Evolutionary conservation across 2,797 vertebrate species (phyloP).

Genomic region (Hapalemur alaotrensis): DNA sequence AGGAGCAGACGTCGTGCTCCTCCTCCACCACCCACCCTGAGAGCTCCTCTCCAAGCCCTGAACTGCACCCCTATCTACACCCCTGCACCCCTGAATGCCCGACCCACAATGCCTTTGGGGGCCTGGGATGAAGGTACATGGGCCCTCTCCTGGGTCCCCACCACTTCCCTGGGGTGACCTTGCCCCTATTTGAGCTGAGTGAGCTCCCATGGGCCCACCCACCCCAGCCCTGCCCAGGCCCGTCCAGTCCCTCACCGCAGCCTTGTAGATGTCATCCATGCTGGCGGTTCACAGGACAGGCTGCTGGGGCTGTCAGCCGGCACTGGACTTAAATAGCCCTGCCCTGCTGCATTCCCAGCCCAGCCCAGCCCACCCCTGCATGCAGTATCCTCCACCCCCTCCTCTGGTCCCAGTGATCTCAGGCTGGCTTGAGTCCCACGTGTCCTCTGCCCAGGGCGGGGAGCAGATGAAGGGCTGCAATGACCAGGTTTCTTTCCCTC

Average conservation of each 20-base stretch:
- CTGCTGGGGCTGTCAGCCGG: slow-evolving; percentile 37
- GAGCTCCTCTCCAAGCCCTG: neutral
- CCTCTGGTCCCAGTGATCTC: slow-evolving; percentile 42
- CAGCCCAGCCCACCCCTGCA: slow-evolving; percentile 45
- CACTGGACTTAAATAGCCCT: slow-evolving; percentile 82
- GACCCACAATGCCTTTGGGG: neutral
- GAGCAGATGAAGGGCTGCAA: slow-evolving; percentile 21
- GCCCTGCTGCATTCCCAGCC: slow-evolving; percentile 57
- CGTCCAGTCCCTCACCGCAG: slow-evolving; percentile 84
- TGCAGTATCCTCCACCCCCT: slow-evolving; percentile 33
- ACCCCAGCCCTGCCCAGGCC: neutral
- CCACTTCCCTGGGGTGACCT: neutral
- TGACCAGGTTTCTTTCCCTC: neutral
- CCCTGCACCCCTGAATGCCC: neutral
- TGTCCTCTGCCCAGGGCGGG: slow-evolving; percentile 38
- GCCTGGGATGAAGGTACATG: neutral
- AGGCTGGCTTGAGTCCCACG: slow-evolving; percentile 53
- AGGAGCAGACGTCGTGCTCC: neutral
- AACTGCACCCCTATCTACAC: neutral
- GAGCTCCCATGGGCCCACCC: neutral
- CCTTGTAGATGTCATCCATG: slow-evolving; percentile 92
- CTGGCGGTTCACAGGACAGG: slow-evolving; percentile 54
- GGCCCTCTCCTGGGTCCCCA: neutral
- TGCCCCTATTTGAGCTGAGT: neutral
- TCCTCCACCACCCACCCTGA: neutral